These are phyloP conservation scores for human (Homo sapiens) DNA, from an alignment of 2,113 vertebrate genomes.

Conservation along the genomic window GRCh38 chr3:102302001-102302500, in stretches of 20 bases:
- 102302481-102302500: neutral
- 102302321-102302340: neutral
- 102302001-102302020: neutral
- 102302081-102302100: neutral
- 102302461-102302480: neutral
- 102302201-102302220: neutral
- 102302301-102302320: neutral
- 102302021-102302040: neutral
- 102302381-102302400: neutral
- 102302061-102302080: neutral
- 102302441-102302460: neutral
- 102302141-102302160: neutral
- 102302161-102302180: neutral
- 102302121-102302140: neutral
- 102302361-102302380: neutral
- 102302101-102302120: neutral
- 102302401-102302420: neutral
- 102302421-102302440: neutral
- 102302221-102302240: neutral
- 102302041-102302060: neutral
- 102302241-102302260: neutral
- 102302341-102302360: neutral
- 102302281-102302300: neutral
- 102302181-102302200: neutral
- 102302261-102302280: neutral